Evolutionary conservation across 2,797 vertebrate species (phyloP), one percentile per base, ranked within the genome.

Genomic region (Erethizon dorsatum): DNA sequence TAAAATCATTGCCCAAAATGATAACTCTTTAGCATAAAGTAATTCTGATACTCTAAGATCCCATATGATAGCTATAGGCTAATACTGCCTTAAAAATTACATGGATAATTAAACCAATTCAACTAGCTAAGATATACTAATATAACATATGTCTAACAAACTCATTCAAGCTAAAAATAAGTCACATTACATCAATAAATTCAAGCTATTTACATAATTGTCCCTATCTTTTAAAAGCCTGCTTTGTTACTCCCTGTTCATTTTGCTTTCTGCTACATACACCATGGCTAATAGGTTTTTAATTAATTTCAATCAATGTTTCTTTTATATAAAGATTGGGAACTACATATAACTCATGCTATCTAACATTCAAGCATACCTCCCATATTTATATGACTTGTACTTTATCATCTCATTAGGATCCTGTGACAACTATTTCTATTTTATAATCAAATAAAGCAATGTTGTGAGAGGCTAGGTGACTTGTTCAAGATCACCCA

Each of bases 161-260:
- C 59, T 96, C 93, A 97, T 83, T 97, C 80, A 97, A 96, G 95
- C 95, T 96, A 97, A 97, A 98, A 98, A 91, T 93, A 96, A 95
- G 96, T 94, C 96, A 73, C 92, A 96, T 85, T 93, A 97, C 97
- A 93, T 97, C 97, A 96, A 94, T 97, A 97, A 78, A 90, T 96
- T 83, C 83, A 90, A 94, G 80, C 95, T 96, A 93, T 96, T 94
- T 97, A 88, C 67, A 65, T 95, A 97, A 97, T 87, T 95, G 86
- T 92, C 52, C 65, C 69, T 90, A 95, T 97, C 75, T 84, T 96
- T 94, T 85, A 95, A 69, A 95, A 94, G 52, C 93, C 87, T 45
- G 26, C 45, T 96, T 91, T 95, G 75, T 85, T 37, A 84, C 67
- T 95, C 78, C 83, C 73, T 95, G 9, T 71, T 97, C 85, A 65